Evolutionary conservation across 53 echinoderm and acorn worm genomes (phyloP).

Genomic region (Henricia sp.): DNA sequence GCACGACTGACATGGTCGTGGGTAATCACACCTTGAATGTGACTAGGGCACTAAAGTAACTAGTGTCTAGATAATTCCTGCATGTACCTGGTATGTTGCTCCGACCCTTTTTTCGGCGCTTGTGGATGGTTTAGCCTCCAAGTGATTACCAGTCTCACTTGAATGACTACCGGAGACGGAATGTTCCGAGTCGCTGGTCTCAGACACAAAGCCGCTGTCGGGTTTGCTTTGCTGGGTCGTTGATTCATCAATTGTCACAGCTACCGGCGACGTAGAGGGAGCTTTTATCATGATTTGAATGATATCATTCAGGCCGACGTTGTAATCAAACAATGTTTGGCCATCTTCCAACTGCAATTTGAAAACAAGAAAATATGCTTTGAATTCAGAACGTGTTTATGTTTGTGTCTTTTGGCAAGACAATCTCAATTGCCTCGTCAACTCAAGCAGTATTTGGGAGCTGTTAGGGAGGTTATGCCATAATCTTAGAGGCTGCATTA

Average conservation of each 20-base stretch:
- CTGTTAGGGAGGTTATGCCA: too few relatives aligned
- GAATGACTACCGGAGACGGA: constrained; percentile 19
- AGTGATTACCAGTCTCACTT: constrained; percentile 25
- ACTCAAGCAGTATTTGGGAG: too few relatives aligned
- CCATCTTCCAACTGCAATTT: constrained; percentile 85
- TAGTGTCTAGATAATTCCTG: too few relatives aligned
- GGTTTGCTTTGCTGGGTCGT: constrained; percentile 53
- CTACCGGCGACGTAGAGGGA: not conserved
- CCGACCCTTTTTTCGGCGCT: constrained; percentile 23
- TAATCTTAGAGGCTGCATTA: too few relatives aligned
- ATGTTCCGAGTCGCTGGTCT: constrained; percentile 84
- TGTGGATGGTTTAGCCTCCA: constrained; percentile 71
- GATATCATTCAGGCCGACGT: constrained; percentile 86
- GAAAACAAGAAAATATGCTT: constrained; percentile 22
- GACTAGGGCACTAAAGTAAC: too few relatives aligned
- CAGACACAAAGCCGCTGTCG: constrained; percentile 92
- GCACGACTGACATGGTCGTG: too few relatives aligned
- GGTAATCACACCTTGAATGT: too few relatives aligned
- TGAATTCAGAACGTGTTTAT: too few relatives aligned
- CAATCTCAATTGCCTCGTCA: too few relatives aligned
- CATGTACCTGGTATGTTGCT: constrained; percentile 15
- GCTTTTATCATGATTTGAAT: constrained; percentile 86
- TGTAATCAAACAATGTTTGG: constrained; percentile 90
- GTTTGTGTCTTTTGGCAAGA: too few relatives aligned
- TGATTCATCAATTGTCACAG: not conserved